Evolutionary conservation across 1,140 invertebrate genomes (phyloP).

Genomic region (Drosophila pallidifrons): DNA sequence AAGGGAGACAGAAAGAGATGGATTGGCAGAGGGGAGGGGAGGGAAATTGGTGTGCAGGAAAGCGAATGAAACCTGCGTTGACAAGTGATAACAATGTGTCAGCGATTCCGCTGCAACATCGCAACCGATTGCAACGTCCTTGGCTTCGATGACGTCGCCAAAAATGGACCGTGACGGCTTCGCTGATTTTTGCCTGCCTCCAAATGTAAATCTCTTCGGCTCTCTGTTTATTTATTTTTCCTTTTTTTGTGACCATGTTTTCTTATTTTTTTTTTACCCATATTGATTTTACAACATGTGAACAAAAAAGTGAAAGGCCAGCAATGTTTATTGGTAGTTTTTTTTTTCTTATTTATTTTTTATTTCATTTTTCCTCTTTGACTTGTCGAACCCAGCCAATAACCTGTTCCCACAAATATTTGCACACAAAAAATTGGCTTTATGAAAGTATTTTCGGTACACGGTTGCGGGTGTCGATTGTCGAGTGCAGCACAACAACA

Average conservation of each 20-base stretch:
- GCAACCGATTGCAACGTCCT: constrained; percentile 52
- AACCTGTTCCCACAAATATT: constrained; percentile 67
- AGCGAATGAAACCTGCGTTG: constrained; percentile 43
- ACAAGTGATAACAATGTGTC: constrained; percentile 81
- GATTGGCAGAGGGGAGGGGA: not conserved
- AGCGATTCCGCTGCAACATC: constrained; percentile 38
- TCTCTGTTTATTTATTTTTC: not conserved
- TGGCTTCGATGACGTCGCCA: constrained; percentile 66
- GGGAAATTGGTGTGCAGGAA: not conserved
- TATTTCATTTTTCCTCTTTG: constrained; percentile 33
- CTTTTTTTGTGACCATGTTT: not conserved
- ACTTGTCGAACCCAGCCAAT: constrained; percentile 44
- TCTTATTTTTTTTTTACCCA: constrained; percentile 16
- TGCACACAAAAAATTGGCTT: constrained; percentile 39
- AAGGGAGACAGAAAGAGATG: not conserved
- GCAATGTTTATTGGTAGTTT: constrained; percentile 15
- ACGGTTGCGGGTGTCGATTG: constrained; percentile 51
- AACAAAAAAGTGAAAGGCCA: constrained; percentile 71
- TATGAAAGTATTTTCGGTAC: constrained; percentile 59
- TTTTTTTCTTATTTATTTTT: constrained; percentile 12
- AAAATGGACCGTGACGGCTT: constrained; percentile 40
- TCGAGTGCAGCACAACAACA: constrained; percentile 32
- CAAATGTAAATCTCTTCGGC: constrained; percentile 9
- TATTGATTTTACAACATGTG: constrained; percentile 61
- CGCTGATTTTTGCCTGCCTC: constrained; percentile 13